These are phyloP conservation scores for Branchipolynoe longqiensis DNA, from an alignment of 2,888 invertebrate genomes.

Conservation along the genomic window DNA sequence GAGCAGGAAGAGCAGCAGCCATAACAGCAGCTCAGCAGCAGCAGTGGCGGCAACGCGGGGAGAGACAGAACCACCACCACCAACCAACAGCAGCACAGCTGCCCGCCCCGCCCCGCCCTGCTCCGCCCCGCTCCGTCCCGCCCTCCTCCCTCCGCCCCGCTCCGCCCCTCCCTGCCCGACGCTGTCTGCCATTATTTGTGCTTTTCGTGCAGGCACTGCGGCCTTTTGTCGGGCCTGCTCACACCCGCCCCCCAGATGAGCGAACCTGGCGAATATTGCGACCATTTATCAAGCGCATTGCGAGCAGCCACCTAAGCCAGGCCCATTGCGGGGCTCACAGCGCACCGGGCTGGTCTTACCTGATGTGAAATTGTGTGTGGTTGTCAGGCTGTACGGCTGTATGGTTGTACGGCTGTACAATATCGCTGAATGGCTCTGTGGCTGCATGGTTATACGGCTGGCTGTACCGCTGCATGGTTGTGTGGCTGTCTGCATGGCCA, in stretches of 20 bases:
- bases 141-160: not conserved
- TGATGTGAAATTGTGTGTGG: conserved; percentile 23
- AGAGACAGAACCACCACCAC: not conserved
- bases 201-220: conserved; percentile 17
- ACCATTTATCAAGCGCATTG: conserved; percentile 41
- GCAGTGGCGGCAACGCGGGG: not conserved
- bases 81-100: not conserved
- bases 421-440: too few relatives aligned
- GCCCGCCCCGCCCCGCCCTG: not conserved
- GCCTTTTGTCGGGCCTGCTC: conserved; percentile 31
- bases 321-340: not conserved
- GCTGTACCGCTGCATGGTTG: too few relatives aligned
- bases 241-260: conserved; percentile 25
- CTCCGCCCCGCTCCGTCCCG: not conserved
- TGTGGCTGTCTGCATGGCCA: too few relatives aligned
- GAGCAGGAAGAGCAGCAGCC: not conserved
- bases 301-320: conserved; percentile 25
- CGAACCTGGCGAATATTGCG: conserved; percentile 36
- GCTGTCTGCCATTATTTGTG: conserved; percentile 11
- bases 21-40: not conserved
- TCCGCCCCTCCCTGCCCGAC: too few relatives aligned
- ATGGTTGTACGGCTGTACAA: too few relatives aligned
- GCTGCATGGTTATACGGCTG: too few relatives aligned
- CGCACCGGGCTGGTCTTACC: conserved; percentile 14
- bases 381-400: not conserved